These are phyloP conservation scores for Damaliscus lunatus DNA, from an alignment of 2,113 vertebrate species.

Conservation along the genomic window DNA sequence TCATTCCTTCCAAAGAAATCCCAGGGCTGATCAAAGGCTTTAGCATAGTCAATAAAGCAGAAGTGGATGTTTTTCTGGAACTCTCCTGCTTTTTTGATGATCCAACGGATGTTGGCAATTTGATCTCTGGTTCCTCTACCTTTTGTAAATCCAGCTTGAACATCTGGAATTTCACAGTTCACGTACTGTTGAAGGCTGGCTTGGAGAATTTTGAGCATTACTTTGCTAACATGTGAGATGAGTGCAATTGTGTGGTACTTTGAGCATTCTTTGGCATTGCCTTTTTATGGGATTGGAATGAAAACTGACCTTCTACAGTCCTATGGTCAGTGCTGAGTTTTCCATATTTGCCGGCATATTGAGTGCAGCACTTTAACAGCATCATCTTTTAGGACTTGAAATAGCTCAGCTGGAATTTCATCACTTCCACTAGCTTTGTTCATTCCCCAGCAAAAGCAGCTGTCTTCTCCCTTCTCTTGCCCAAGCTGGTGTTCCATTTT, in stretches of 20 bases:
- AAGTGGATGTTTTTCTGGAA: background rate
- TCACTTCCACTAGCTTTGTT: background rate
- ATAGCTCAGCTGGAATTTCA: background rate
- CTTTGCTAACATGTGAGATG: background rate
- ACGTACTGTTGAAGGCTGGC: background rate
- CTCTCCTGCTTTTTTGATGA: background rate
- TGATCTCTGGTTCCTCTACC: background rate
- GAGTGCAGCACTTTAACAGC: background rate
- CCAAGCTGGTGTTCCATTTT: background rate
- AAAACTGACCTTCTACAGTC: background rate
- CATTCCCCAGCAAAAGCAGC: background rate
- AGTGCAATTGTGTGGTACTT: background rate
- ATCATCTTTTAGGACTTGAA: background rate
- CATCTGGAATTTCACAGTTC: background rate
- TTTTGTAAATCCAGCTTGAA: background rate
- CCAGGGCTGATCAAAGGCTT: background rate
- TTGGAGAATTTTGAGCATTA: background rate
- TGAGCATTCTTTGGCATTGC: background rate
- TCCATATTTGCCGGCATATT: background rate
- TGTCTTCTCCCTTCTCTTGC: background rate
- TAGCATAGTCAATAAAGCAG: background rate
- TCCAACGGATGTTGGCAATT: background rate
- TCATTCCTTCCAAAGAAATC: no score
- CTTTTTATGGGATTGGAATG: accelerated
- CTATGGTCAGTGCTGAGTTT: background rate